Percentiles rank a stretch among this genome's conserved stretches.
Evolutionary conservation across 2,888 invertebrate species (phyloP).

Genomic region (Dioctria rufipes): DNA sequence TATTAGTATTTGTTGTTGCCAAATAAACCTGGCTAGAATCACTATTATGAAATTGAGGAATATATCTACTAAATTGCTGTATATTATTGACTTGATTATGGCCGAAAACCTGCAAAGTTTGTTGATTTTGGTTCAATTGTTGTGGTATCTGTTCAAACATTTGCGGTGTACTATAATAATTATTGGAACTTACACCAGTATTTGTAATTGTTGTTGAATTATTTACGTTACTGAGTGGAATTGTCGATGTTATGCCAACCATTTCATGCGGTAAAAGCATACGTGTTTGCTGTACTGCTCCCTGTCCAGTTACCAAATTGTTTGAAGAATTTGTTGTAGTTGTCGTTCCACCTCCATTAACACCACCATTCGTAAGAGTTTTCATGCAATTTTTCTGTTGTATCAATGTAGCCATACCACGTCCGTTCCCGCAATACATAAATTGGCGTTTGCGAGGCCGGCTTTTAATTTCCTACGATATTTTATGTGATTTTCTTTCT

Average conservation of each 20-base stretch:
- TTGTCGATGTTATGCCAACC: slow-evolving; percentile 66
- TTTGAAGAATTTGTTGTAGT: slow-evolving; percentile 56
- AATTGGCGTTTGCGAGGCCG: slow-evolving; percentile 50
- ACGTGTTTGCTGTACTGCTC: slow-evolving; percentile 59
- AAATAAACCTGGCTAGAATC: slow-evolving; percentile 34
- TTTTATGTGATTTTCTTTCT: slow-evolving; percentile 21
- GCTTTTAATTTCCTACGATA: slow-evolving; percentile 2
- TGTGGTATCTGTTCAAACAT: slow-evolving; percentile 55
- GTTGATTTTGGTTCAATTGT: slow-evolving; percentile 52
- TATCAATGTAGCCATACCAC: slow-evolving; percentile 84
- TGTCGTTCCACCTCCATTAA: slow-evolving; percentile 55
- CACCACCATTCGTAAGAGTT: slow-evolving; percentile 78
- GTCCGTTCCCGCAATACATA: slow-evolving; percentile 66
- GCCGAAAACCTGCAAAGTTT: slow-evolving; percentile 49
- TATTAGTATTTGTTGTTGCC: slow-evolving; percentile 47
- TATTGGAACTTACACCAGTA: slow-evolving; percentile 26
- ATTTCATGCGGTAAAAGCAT: slow-evolving; percentile 69
- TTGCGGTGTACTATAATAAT: slow-evolving; percentile 59
- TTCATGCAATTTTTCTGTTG: slow-evolving; percentile 89
- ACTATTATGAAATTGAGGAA: slow-evolving; percentile 52
- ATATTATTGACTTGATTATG: slow-evolving; percentile 55
- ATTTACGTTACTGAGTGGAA: slow-evolving; percentile 37
- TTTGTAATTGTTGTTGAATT: background rate
- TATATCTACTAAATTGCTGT: slow-evolving; percentile 55
- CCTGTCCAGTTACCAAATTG: background rate